phyloP scores from a whole-genome alignment of 2,113 vertebrate genomes.

The Tricholaema leucomelas region DNA sequence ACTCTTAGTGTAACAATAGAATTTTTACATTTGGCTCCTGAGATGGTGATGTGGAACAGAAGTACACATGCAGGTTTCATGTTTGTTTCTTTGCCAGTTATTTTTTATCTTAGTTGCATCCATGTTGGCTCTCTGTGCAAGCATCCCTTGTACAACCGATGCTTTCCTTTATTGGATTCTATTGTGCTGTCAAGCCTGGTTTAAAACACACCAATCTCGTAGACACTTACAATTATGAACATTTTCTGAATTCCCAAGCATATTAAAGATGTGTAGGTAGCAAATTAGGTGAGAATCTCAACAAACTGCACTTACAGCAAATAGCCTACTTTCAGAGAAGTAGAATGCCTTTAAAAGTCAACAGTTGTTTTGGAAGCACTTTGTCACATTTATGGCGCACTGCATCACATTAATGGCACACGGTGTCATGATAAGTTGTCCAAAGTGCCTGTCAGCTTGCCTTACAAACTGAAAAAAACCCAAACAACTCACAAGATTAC shows the following conservation, averaged over 20 bases:
- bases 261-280: slow-evolving; percentile 66
- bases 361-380: slow-evolving; percentile 57
- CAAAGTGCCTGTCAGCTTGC: slow-evolving; percentile 65
- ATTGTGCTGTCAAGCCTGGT: slow-evolving; percentile 72
- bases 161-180: slow-evolving; percentile 64
- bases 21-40: slow-evolving; percentile 35
- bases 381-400: slow-evolving; percentile 69
- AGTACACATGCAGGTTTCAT: neutral
- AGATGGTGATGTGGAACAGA: slow-evolving; percentile 23
- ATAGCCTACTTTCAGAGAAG: slow-evolving; percentile 63
- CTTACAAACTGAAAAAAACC: slow-evolving; percentile 43
- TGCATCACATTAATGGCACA: slow-evolving; percentile 62
- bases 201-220: slow-evolving; percentile 70
- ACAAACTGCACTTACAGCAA: slow-evolving; percentile 73
- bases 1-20: neutral
- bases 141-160: neutral
- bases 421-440: slow-evolving; percentile 61
- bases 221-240: slow-evolving; percentile 70
- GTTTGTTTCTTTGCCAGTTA: slow-evolving; percentile 35
- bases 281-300: slow-evolving; percentile 65
- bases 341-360: slow-evolving; percentile 68
- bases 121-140: neutral
- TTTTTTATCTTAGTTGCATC: slow-evolving; percentile 40
- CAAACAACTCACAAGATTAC: neutral
- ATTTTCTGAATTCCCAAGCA: slow-evolving; percentile 62